phyloP scores from a whole-genome alignment of 2,113 vertebrate genomes.

The Baryphthengus martii region DNA sequence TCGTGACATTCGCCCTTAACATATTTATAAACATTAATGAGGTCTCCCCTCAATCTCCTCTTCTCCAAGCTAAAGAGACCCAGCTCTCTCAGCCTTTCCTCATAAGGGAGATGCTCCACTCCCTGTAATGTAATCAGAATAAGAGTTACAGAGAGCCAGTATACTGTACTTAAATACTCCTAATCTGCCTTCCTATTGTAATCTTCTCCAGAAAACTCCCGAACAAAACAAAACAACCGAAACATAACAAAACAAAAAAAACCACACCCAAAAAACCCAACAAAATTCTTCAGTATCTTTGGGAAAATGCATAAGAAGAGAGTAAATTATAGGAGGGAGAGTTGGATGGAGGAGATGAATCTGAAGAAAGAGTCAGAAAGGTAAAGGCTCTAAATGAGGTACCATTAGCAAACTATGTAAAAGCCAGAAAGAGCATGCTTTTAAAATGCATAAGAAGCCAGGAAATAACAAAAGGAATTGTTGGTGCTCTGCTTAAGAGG shows the following conservation, averaged over 20 bases:
- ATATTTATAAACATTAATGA: too few species aligned
- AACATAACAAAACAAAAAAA: background rate
- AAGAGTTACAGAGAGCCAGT: background rate
- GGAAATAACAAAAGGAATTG: conserved; percentile 29
- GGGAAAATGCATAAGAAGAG: background rate
- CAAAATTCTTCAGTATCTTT: background rate
- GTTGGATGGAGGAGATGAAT: background rate
- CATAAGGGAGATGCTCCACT: too few species aligned
- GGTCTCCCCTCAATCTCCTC: too few species aligned
- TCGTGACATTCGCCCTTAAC: too few species aligned
- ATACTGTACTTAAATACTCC: background rate
- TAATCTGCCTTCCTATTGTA: background rate
- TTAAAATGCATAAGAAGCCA: conserved; percentile 20
- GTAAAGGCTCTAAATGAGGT: conserved; percentile 17
- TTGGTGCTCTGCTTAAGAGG: background rate
- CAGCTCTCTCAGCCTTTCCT: too few species aligned
- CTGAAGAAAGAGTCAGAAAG: background rate
- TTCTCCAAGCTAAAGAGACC: too few species aligned
- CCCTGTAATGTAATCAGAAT: too few species aligned
- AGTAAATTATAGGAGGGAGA: background rate
- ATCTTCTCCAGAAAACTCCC: background rate
- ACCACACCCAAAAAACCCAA: accelerated
- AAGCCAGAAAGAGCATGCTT: conserved; percentile 23
- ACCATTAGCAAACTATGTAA: conserved; percentile 41
- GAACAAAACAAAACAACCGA: background rate